Conservation (phyloP, 2,113 vertebrate species). For the Rhea americana region DNA sequence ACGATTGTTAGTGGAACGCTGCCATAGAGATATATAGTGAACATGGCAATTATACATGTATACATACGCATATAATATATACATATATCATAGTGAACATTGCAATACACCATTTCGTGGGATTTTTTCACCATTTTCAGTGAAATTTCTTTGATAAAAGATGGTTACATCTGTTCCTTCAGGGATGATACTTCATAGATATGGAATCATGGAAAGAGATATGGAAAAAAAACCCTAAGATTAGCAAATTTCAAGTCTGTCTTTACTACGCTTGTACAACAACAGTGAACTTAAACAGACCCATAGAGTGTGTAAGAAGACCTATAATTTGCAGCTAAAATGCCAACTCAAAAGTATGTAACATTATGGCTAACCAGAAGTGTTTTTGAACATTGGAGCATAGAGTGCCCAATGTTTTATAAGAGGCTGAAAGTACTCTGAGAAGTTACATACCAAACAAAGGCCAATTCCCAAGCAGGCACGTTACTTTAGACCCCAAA, state of each 20-base stretch:
- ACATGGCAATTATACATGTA: background rate
- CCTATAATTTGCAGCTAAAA: background rate
- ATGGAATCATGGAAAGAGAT: too few species aligned
- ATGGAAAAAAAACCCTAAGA: background rate
- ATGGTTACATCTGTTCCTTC: background rate
- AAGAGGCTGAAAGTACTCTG: background rate
- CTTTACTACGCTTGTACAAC: background rate
- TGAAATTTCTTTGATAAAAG: background rate
- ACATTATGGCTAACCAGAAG: background rate
- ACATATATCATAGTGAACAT: too few species aligned
- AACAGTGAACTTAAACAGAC: background rate
- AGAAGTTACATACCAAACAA: background rate
- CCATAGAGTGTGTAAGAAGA: background rate
- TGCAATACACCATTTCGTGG: background rate
- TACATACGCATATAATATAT: too few species aligned
- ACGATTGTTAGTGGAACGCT: background rate
- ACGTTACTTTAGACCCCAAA: background rate
- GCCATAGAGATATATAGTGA: background rate
- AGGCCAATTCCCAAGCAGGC: background rate
- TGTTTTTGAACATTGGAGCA: background rate
- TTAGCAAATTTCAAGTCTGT: background rate
- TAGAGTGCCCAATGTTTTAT: background rate
- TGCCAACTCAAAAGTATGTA: background rate
- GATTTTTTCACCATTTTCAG: background rate
- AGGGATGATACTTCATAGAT: background rate